Base-by-base conservation (phyloP, 2,113 vertebrate genomes). In the Lophius piscatorius region DNA sequence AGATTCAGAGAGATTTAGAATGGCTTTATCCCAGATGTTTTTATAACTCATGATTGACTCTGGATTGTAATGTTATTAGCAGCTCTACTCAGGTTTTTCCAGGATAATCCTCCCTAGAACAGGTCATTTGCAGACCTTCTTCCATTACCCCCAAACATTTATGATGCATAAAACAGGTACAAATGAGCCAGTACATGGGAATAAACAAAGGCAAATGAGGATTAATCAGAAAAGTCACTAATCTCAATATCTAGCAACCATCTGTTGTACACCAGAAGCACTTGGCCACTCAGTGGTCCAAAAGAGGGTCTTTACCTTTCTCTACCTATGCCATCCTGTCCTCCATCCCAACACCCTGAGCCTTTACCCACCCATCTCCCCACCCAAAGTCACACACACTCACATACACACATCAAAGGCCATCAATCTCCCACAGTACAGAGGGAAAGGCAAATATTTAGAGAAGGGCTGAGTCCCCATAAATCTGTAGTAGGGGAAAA, bases 371-470 rank as follows among this genome's bases (percentile, higher is more conserved):
- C 82, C 85, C 76, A 87, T 20, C 88, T 51, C 36, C 23, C 45
- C 60, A 39, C 79, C 50, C 29, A 31, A 8, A 31, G 9, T 10
- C 29, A 28, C 26, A 18, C 82, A 84, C 76, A 87, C 22, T 87
- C 55, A 39, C 22, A 44, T 56, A 33, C 79, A 49, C 80, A 89
- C 88, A 88, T 91, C 89, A 91, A 90, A 91, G 87, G 72, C 85
- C 88, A 92, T 93, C 89, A 92, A 90, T 91, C 91, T 90, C 90
- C 81, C 81, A 67, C 80, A 73, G 77, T 90, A 89, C 88, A 90
- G 87, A 83, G 88, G 83, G 87, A 91, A 91, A 92, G 89, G 88
- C 89, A 92, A 92, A 93, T 92, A 91, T 92, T 93, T 93, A 92
- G 87, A 91, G 85, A 92, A 90, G 90, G 84, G 82, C 88, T 78